Base-by-base conservation (phyloP, 1,140 invertebrate genomes). In the Platyscapa corneri region DNA sequence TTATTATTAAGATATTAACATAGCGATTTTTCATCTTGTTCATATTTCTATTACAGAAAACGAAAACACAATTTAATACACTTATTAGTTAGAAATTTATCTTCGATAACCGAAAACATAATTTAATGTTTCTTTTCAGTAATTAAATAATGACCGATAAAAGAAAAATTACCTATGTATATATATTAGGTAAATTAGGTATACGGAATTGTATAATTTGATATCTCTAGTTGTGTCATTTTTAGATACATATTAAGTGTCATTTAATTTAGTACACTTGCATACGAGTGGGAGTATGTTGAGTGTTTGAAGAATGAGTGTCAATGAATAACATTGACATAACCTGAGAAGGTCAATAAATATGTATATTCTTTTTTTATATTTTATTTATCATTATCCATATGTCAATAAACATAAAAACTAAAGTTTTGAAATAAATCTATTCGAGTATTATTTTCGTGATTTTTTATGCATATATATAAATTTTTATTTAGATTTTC, bases 271-370 rank as follows among this genome's bases (percentile, higher is more conserved):
- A 16, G 39, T 75, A 67, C 74, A 76, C 81, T 82, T 85, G 56
- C 46, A 75, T 53, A 81, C 12, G 34, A 27, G 37, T 42, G n/a
- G n/a, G 27, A 49, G 42, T 12, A 42, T 32, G 0, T 37, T 37
- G 49, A 53, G 56, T 60, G 72, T 30, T 75, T 85, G 2, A 76
- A 75, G 79, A 65, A 82, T 53, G 72, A 76, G 37, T 77, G 34
- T 85, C 79, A 82, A 82, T 85, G 84, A 76, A 37, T 67, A 85
- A 76, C 70, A 67, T 85, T 85, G 67, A n/a, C 3, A 77, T 56
- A 56, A 82, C 70, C 74, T 34, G 34, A 27, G 76, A 84, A 84
- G 83, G 77, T 85, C 77, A 85, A 85, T 46, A 60, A 75, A 32
- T 42, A 72, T 74, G 20, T 34, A 80, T 46, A 8, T 53, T 30